A percentile compares a stretch with the other conserved stretches of the same genome.
These are phyloP conservation scores for Campopleginae sp. DNA, from an alignment of 2,888 invertebrate genomes.

Conservation along the genomic window DNA sequence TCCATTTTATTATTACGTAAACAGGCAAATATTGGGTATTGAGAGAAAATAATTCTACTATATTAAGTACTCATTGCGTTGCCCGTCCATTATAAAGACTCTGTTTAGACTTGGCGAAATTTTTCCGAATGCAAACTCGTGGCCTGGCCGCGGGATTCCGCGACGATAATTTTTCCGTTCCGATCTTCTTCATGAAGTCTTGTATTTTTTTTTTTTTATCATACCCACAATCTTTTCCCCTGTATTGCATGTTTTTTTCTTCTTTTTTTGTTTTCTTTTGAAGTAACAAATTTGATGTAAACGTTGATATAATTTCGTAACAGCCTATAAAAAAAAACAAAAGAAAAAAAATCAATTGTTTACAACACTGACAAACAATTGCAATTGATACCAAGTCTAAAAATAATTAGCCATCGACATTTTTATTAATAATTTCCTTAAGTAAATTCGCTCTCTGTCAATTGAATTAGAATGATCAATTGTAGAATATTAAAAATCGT, in stretches of 20 bases:
- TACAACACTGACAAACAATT: too few relatives aligned
- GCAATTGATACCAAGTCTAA: neutral
- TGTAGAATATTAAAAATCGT: neutral
- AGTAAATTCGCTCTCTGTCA: neutral
- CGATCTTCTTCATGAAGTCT: neutral
- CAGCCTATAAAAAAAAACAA: neutral
- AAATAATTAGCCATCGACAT: neutral
- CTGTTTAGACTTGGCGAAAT: neutral
- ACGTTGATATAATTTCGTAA: neutral
- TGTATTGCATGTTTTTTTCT: neutral
- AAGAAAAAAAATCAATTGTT: too few relatives aligned
- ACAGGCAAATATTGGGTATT: neutral
- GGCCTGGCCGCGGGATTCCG: neutral
- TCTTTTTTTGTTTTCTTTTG: too few relatives aligned
- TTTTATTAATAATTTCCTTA: neutral
- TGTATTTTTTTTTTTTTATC: too few relatives aligned
- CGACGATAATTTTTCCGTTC: neutral
- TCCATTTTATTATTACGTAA: neutral
- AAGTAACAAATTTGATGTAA: neutral
- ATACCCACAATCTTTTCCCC: neutral
- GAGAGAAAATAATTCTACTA: neutral
- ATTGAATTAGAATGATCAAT: neutral
- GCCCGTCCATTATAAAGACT: neutral
- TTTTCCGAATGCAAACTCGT: neutral
- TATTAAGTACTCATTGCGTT: constrained; percentile 14